Percentiles rank a stretch among this genome's conserved stretches.
phyloP scores from a whole-genome alignment of 2,888 invertebrate genomes.

The Lydus trimaculatus region DNA sequence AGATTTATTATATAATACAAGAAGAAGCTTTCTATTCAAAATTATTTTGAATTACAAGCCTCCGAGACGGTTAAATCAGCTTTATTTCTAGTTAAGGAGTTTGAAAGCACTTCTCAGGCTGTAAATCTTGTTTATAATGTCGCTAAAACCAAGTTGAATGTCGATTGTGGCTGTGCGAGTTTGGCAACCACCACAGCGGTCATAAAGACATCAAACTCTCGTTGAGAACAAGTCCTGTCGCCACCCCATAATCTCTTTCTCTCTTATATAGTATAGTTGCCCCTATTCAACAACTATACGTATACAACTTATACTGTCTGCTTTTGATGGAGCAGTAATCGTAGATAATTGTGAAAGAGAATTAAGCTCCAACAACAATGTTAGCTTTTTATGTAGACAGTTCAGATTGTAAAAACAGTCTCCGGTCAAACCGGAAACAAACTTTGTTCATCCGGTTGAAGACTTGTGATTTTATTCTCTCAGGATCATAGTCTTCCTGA shows the following conservation, averaged over 20 bases:
- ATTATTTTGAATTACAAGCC: background rate
- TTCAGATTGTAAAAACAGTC: conserved; percentile 53
- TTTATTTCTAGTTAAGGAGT: conserved; percentile 2
- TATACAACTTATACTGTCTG: conserved; percentile 19
- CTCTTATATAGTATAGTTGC: background rate
- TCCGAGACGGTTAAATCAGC: background rate
- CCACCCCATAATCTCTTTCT: background rate
- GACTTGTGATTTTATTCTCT: conserved; percentile 51
- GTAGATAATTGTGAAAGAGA: conserved; percentile 58
- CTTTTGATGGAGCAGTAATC: conserved; percentile 61
- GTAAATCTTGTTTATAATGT: conserved; percentile 43
- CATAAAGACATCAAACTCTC: conserved; percentile 55
- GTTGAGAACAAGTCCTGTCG: conserved; percentile 38
- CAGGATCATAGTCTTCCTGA: conserved; percentile 22
- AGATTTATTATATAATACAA: no score
- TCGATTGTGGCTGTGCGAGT: conserved; percentile 35
- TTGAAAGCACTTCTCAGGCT: conserved; percentile 10
- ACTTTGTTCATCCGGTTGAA: conserved; percentile 51
- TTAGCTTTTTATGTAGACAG: conserved; percentile 57
- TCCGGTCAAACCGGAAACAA: conserved; percentile 53
- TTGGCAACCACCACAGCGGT: conserved; percentile 47
- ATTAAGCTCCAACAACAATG: conserved; percentile 59
- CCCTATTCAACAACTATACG: conserved; percentile 1
- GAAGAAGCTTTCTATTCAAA: no score
- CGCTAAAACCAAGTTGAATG: conserved; percentile 25